These are phyloP conservation scores for Falco concolor DNA, from an alignment of 2,797 vertebrate genomes.

Conservation along the genomic window DNA sequence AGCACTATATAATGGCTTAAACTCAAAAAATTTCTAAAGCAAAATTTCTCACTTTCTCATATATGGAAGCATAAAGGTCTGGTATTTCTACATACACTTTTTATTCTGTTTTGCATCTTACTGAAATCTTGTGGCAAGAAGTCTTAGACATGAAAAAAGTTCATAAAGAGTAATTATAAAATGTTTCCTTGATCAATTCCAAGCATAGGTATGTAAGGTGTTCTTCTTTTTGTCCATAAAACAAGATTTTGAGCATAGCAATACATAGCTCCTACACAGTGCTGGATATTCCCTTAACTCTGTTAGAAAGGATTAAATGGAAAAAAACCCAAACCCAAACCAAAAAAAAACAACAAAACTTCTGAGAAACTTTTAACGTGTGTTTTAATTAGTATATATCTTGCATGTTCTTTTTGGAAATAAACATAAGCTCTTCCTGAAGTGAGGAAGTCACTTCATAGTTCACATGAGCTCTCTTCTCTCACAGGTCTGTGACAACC, in stretches of 20 bases:
- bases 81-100: neutral
- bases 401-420: neutral
- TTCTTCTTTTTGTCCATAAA: neutral
- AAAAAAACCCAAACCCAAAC: no score
- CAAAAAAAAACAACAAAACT: neutral
- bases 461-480: neutral
- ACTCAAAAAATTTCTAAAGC: neutral
- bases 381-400: neutral
- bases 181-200: neutral
- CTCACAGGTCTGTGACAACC: neutral
- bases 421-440: neutral
- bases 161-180: neutral
- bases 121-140: neutral
- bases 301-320: neutral
- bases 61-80: neutral
- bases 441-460: neutral
- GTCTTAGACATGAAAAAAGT: neutral
- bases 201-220: neutral
- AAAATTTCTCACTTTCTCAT: neutral
- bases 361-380: neutral
- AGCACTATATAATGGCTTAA: neutral
- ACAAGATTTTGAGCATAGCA: neutral
- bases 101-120: neutral
- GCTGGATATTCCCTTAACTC: neutral
- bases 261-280: neutral